Conservation (phyloP, 2,797 vertebrate species). For the Coccyzus lansbergi region DNA sequence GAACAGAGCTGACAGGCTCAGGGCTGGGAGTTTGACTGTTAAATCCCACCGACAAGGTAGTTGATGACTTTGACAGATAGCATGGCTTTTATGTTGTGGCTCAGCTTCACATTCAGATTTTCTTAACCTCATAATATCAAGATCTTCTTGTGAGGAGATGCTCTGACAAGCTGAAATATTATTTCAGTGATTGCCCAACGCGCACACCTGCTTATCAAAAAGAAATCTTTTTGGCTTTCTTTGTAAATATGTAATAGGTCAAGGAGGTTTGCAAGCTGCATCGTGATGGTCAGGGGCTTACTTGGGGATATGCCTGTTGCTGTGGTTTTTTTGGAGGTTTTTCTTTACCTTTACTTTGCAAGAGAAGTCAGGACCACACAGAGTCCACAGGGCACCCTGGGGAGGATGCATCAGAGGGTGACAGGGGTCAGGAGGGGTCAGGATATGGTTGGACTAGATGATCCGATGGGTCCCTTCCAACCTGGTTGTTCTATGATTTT, state of each 20-base stretch:
- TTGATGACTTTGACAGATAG: slow-evolving; percentile 68
- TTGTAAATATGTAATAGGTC: accelerated
- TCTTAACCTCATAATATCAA: slow-evolving; percentile 31
- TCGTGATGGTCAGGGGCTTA: accelerated
- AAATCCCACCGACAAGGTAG: slow-evolving; percentile 37
- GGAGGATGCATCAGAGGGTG: background rate
- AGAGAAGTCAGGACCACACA: background rate
- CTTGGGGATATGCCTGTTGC: background rate
- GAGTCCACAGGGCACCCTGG: accelerated
- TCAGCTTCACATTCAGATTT: slow-evolving; percentile 26
- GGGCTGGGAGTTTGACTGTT: slow-evolving; percentile 29
- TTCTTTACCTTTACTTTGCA: background rate
- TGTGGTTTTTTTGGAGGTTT: background rate
- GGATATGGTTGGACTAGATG: no score
- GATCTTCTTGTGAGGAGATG: background rate
- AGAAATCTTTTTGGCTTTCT: background rate
- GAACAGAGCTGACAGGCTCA: slow-evolving; percentile 40
- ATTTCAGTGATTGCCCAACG: background rate
- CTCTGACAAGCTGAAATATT: slow-evolving; percentile 41
- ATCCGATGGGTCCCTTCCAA: no score
- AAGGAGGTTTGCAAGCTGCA: background rate
- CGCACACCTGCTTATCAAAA: slow-evolving; percentile 5
- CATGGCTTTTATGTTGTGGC: slow-evolving; percentile 40
- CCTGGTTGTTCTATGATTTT: no score
- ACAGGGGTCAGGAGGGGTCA: no score